Conservation (phyloP, 2,888 invertebrate genomes). For the Acanthopleura granulata region DNA sequence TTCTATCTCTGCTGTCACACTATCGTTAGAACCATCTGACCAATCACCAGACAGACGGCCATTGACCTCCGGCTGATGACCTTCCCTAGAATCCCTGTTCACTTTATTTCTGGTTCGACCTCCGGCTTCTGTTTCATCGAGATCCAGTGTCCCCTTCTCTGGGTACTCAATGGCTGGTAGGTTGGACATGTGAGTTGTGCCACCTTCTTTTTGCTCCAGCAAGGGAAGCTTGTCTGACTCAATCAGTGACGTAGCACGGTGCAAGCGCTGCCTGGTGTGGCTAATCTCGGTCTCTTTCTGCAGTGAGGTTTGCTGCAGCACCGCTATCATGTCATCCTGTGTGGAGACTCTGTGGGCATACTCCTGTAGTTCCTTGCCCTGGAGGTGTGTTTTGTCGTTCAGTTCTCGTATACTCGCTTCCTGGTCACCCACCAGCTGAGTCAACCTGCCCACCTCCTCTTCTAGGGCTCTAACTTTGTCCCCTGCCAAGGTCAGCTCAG, state of each 20-base stretch:
- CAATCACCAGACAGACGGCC: not conserved
- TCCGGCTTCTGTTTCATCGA: slow-evolving; percentile 1
- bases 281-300: slow-evolving; percentile 44
- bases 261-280: slow-evolving; percentile 36
- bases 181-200: slow-evolving; percentile 3
- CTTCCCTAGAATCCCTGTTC: not conserved
- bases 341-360: slow-evolving; percentile 27
- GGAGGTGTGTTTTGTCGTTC: slow-evolving; percentile 35
- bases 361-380: slow-evolving; percentile 31
- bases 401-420: slow-evolving; percentile 41
- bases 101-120: slow-evolving; percentile 1
- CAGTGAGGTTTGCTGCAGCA: slow-evolving; percentile 34
- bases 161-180: slow-evolving; percentile 42
- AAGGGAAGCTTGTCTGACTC: slow-evolving; percentile 35
- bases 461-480: slow-evolving; percentile 37
- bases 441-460: slow-evolving; percentile 29
- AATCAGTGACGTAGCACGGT: slow-evolving; percentile 34
- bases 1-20: slow-evolving; percentile 40
- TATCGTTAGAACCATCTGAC: not conserved
- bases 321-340: slow-evolving; percentile 37
- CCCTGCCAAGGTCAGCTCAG: slow-evolving; percentile 27
- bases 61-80: not conserved
- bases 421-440: slow-evolving; percentile 33
- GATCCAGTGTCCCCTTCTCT: slow-evolving; percentile 27
- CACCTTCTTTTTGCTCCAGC: slow-evolving; percentile 26